Evolutionary conservation across 2,797 vertebrate species (phyloP).

Genomic region (Varecia variegata): DNA sequence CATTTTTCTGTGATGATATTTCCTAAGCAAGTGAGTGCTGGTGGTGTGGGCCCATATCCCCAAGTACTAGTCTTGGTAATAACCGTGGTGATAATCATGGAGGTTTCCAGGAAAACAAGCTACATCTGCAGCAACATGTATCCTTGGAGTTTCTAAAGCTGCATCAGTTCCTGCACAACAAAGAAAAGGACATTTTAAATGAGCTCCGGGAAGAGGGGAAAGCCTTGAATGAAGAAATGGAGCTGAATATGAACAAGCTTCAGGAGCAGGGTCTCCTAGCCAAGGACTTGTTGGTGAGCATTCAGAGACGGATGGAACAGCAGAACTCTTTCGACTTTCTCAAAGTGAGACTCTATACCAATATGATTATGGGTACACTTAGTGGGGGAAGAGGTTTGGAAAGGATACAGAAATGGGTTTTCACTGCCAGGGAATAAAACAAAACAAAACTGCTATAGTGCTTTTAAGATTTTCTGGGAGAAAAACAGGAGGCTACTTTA

Average conservation of each 20-base stretch:
- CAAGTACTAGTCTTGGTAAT: conserved; percentile 48
- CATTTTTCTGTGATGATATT: not conserved
- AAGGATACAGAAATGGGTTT: not conserved
- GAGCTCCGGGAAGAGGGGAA: conserved; percentile 72
- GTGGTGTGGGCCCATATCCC: not conserved
- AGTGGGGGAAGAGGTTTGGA: not conserved
- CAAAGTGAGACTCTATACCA: conserved; percentile 68
- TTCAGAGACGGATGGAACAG: conserved; percentile 63
- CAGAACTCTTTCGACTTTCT: conserved; percentile 74
- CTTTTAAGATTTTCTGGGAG: not conserved
- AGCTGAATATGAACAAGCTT: conserved; percentile 62
- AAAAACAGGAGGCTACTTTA: conserved; percentile 22
- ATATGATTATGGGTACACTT: not conserved
- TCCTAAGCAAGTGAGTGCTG: not conserved
- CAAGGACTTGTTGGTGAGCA: conserved; percentile 61
- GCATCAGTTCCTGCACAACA: conserved; percentile 79
- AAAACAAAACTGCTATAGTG: not conserved
- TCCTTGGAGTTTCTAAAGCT: conserved; percentile 83
- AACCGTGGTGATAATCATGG: conserved; percentile 63
- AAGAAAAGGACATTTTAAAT: conserved; percentile 78
- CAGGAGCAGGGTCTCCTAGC: conserved; percentile 54
- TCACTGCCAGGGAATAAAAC: not conserved
- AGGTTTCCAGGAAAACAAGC: conserved; percentile 78
- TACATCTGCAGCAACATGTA: conserved; percentile 71
- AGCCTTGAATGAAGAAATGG: conserved; percentile 66